Conservation (phyloP, 2,888 invertebrate species). For the Orgyia antiqua region DNA sequence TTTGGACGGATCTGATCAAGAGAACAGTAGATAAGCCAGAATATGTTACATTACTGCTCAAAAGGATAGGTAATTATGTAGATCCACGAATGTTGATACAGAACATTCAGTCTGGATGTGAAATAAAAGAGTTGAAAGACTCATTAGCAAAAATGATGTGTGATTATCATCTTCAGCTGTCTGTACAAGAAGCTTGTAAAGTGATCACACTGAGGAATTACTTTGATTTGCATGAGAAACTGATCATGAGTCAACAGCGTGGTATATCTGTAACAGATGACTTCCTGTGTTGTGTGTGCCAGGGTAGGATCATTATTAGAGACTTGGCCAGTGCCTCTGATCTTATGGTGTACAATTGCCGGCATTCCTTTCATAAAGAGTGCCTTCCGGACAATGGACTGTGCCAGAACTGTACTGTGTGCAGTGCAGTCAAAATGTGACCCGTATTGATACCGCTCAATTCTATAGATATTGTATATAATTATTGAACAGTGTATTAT, state of each 20-base stretch:
- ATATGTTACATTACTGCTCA: conserved; percentile 77
- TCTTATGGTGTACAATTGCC: conserved; percentile 90
- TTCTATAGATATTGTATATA: conserved; percentile 34
- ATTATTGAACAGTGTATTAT: conserved; percentile 22
- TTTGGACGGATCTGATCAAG: conserved; percentile 95
- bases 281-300: conserved; percentile 88
- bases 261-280: conserved; percentile 88
- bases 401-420: conserved; percentile 53
- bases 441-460: conserved; percentile 39
- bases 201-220: conserved; percentile 94
- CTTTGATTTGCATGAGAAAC: conserved; percentile 89
- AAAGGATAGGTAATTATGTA: conserved; percentile 85
- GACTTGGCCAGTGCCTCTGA: conserved; percentile 84
- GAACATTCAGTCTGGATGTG: conserved; percentile 89
- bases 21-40: conserved; percentile 92
- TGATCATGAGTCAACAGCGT: conserved; percentile 86
- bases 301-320: conserved; percentile 85
- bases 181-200: conserved; percentile 93
- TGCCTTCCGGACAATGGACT: conserved; percentile 81
- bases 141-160: conserved; percentile 96
- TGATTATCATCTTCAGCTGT: conserved; percentile 95
- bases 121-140: conserved; percentile 93
- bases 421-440: conserved; percentile 69
- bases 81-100: conserved; percentile 93
- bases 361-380: conserved; percentile 92